Conservation (phyloP, 2,797 vertebrate species). For the Zalophus californianus region DNA sequence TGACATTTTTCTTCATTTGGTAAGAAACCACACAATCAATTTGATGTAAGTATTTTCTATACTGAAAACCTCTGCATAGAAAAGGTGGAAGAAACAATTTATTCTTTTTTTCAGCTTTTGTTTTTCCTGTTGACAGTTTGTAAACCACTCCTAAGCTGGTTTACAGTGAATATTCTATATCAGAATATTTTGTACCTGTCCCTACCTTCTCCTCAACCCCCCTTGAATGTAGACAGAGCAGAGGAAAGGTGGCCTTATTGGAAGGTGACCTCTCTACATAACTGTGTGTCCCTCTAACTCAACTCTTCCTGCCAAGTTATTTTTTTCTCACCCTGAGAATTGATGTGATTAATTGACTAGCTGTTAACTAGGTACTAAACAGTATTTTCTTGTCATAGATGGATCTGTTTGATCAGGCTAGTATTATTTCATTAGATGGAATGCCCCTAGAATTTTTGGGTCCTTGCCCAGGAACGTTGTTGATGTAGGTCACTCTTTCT, state of each 20-base stretch:
- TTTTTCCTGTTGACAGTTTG: background rate
- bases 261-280: background rate
- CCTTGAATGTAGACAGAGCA: background rate
- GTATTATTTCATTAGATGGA: background rate
- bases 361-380: background rate
- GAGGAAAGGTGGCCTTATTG: background rate
- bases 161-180: background rate
- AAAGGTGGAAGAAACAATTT: background rate
- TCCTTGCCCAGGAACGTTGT: background rate
- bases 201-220: background rate
- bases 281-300: background rate
- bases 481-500: background rate
- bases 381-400: background rate
- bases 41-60: conserved; percentile 15
- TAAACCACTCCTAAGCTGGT: background rate
- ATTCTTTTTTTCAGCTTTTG: background rate
- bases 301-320: background rate
- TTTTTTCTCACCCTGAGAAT: background rate
- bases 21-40: conserved; percentile 33
- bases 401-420: background rate
- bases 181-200: background rate
- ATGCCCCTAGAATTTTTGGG: background rate
- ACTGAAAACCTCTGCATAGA: background rate
- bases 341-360: background rate
- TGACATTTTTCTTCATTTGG: conserved; percentile 4